A percentile compares a stretch with the other conserved stretches of the same genome.
Evolutionary conservation across 2,797 vertebrate species (phyloP).

Genomic region (Schizothorax lantsangensis): DNA sequence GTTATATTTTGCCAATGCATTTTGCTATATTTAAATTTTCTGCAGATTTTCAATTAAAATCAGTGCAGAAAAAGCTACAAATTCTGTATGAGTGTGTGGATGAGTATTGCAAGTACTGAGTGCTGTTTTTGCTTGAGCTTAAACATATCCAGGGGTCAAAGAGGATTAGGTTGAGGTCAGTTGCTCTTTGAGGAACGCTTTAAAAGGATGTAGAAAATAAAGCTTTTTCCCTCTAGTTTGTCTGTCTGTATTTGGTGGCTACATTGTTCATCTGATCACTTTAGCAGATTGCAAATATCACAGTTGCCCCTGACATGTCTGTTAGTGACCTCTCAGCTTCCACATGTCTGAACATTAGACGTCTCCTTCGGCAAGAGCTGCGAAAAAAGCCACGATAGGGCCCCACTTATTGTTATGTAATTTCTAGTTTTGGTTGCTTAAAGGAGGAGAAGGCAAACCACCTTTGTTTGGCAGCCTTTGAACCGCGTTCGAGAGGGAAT

Average conservation of each 20-base stretch:
- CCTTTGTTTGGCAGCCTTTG: neutral
- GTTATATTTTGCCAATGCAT: neutral
- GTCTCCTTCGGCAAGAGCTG: conserved; percentile 45
- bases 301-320: conserved; percentile 56
- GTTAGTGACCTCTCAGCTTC: conserved; percentile 59
- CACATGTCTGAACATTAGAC: conserved; percentile 59
- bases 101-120: neutral
- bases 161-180: conserved; percentile 62
- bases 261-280: conserved; percentile 63
- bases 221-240: conserved; percentile 54
- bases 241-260: conserved; percentile 55
- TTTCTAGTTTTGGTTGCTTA: conserved; percentile 49
- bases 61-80: neutral
- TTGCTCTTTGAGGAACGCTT: conserved; percentile 52
- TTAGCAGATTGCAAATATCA: conserved; percentile 62
- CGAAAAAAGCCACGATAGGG: conserved; percentile 49
- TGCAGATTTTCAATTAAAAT: neutral
- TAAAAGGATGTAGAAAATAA: conserved; percentile 57
- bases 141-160: conserved; percentile 54
- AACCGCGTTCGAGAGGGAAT: neutral
- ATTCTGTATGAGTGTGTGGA: neutral
- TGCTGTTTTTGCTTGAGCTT: conserved; percentile 43
- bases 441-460: conserved; percentile 33
- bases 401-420: conserved; percentile 46
- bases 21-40: neutral